Evolutionary conservation across 2,797 vertebrate species (phyloP), one percentile per base, ranked within the genome.

Genomic region (Enteromius afrohamiltoni): DNA sequence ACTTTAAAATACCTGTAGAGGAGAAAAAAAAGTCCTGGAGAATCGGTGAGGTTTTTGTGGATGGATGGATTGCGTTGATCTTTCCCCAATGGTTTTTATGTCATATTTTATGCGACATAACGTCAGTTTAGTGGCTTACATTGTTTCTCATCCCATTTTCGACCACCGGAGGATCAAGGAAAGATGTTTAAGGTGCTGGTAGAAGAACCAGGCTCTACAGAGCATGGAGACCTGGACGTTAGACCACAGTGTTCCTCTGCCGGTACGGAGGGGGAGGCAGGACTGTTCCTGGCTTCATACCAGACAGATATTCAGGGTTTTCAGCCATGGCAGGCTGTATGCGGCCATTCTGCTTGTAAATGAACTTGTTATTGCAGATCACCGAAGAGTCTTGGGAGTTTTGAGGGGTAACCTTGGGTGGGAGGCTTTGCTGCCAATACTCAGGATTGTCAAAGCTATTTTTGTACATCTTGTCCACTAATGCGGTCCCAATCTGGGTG

Each of bases 361-460:
- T 96, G 92, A 97, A 96, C 92, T 96, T 98, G 93, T 96, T 95
- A 86, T 96, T 96, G 88, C 96, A 97, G 86, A 96, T 96, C 88
- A 96, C 96, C 86, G 96, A 93, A 80, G 95, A 96, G 85, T 98
- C 97, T 74, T 79, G 0, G 83, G 89, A 21, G 65, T 87, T 79
- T 70, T 85, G 80, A 23, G 64, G 82, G 13, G 21, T 94, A 80
- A 96, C 95, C 80, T 96, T 95, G 1, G 96, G 96, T 0, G 97
- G 97, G 93, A 98, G 94, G 92, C 97, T 98, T 94, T 99, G 97
- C 91, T 98, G 97, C 97, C 97, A 98, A 94, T 98, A 99, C 88
- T 99, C 97, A 21, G 98, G 98, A 95, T 99, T 99, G 95, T 99
- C 97, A 90, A 99, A 98, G 82, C 96, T 97, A 91, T 97, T 98